Percentiles rank a stretch among this genome's conserved stretches.
phyloP scores from a whole-genome alignment of 92 coral and sea anemone species.

The Parazoanthus atlanticus region DNA sequence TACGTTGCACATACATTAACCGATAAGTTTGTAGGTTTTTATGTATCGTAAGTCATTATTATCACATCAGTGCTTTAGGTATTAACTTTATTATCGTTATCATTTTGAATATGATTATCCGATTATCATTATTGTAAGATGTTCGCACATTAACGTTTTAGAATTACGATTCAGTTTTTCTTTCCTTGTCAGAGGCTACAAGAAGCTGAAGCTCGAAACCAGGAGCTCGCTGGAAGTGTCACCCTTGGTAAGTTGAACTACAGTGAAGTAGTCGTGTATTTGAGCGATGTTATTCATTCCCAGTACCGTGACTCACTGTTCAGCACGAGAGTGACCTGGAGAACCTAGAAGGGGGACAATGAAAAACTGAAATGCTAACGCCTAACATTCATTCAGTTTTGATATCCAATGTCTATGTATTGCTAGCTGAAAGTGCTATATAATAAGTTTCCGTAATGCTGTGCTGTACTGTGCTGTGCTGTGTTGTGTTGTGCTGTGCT shows the following conservation, averaged over 20 bases:
- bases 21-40: no score
- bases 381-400: no score
- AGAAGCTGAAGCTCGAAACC: slow-evolving; percentile 94
- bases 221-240: slow-evolving; percentile 92
- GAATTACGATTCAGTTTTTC: neutral
- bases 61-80: no score
- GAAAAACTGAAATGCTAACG: no score
- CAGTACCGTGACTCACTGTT: neutral
- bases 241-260: slow-evolving; percentile 69
- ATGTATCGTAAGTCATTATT: no score
- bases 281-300: neutral
- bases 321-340: neutral
- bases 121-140: neutral
- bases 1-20: no score
- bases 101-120: neutral
- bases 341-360: no score
- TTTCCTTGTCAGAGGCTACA: slow-evolving; percentile 80
- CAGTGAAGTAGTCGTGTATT: neutral
- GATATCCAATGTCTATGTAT: no score
- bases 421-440: no score
- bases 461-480: no score
- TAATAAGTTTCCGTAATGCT: no score
- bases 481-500: no score
- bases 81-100: neutral
- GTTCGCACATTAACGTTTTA: neutral